Base-by-base conservation (phyloP, 2,797 vertebrate species). In the Urocyon cinereoargenteus region DNA sequence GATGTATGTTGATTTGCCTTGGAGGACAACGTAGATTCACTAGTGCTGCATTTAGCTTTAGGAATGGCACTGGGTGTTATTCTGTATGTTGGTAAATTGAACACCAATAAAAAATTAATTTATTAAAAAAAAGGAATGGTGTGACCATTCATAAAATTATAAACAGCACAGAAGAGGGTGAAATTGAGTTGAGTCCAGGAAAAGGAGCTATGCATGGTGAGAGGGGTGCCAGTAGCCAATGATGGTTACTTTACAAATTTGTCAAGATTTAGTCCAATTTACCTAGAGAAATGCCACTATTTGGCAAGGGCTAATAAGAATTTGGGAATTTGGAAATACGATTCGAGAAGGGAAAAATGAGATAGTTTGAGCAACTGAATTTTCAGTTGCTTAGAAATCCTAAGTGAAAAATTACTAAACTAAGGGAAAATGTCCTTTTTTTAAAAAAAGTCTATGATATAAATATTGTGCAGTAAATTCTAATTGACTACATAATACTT, bases 381-480 rank as follows among this genome's bases (percentile, higher is more conserved):
- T 45, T 45, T 45, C 40, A 45, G 40, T 45, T 45, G 40, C 40
- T 45, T 45, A 45, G 40, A 36, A 86, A 96, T 68, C 93, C 21
- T 61, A 66, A 92, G 15, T 66, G n/a, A 62, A 73, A 86, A 94
- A 19, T 87, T 90, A 40, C 31, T 13, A 87, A 93, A 86, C 24
- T 40, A 26, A 84, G 1, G 28, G 16, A 53, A 86, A 96, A 57
- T 57, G 40, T 53, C 14, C 40, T 57, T 18, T 36, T 84, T 88
- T 90, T 85, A 14, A 2, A 1, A 66, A 93, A 90, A 62, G 21
- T 28, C 14, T 13, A 2, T 68, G n/a, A 83, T 70, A 75, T 89
- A 95, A 93, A 90, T 78, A 72, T 49, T 83, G 1, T 61, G 9
- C 4, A 53, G 21, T 86, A 87, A 84, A 36, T 90, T 87, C 11